Evolutionary conservation across 2,113 vertebrate genomes (phyloP), one percentile per base, ranked within the genome.

Genomic region (Gracilinanus agilis): DNA sequence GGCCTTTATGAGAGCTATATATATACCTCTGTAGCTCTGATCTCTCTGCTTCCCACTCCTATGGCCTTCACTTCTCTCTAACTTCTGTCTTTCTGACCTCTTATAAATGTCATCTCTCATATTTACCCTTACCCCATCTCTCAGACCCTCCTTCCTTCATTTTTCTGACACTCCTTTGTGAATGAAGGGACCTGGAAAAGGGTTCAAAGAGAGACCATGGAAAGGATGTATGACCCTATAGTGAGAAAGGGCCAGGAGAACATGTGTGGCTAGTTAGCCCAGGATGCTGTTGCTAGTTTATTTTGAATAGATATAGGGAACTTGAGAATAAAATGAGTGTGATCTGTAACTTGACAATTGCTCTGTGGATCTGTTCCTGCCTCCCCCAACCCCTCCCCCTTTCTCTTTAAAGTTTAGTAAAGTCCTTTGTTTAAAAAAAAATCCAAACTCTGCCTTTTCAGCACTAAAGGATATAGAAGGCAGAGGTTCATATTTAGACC

Each of bases 41-140:
- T 56, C 40, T 97, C 91, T 53, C n/a, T 58, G 19, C 88, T 24
- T 93, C 90, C 44, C 44, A 91, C 53, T 89, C 58, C 90, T 67
- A 16, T 55, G 44, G 67, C 61, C 34, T 75, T n/a, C 12, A 75
- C 54, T 8, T 44, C 2, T 88, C 34, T 34, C 21, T 94, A 44
- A 44, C 25, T 10, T 91, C 83, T 67, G 44, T 90, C 54, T 93
- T 92, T 93, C 94, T 93, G 58, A 94, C 53, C 24, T 90, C 53
- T 25, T 75, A n/a, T 96, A 91, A 55, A 27, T 8, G 6, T 83
- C 23, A 53, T 44, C 29, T 89, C 44, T 96, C 53, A 88, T 1
- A 23, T 83, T 91, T 93, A 61, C n/a, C 44, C 90, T 89, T 58
- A 90, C 34, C 29, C 91, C 54, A 6, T 91, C 2, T 83, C 55